Evolutionary conservation across 2,888 invertebrate genomes (phyloP), one percentile per base, ranked within the genome.

Genomic region (Brachypalpus laphriformis): DNA sequence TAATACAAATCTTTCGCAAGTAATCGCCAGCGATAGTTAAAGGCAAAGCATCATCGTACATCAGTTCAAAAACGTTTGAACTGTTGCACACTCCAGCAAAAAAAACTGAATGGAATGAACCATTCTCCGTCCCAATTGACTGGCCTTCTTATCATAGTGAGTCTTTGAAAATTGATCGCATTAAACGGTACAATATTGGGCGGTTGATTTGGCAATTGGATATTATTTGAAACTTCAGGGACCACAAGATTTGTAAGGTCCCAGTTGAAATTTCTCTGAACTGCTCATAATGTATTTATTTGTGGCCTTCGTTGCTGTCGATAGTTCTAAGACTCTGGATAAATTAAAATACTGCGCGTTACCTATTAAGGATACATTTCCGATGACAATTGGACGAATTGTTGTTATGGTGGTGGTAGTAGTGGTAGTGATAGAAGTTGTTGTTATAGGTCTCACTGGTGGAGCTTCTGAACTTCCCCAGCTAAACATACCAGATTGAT

Each of bases 301-400:
- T 20, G 59, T 0, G 51, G 70, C 25, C 25, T 47, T 61, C 11
- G 59, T 59, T n/a, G n/a, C n/a, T n/a, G n/a, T n/a, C 3, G 70
- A 18, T 1, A 8, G 49, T 2, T 18, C 37, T 16, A 74, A 2
- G 5, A 89, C 40, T 45, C 87, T 74, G 3, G 87, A 81, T 25
- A 89, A 87, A 87, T 89, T 89, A 22, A 87, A 86, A 82, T 81
- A 88, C 28, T 87, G 81, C 0, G 86, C 76, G 20, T 87, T 71
- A 5, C 80, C 74, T 47, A 74, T 76, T 8, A 80, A 18, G 0
- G 56, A 54, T 34, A 72, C 42, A 37, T 45, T 54, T 1, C 87
- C 86, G 0, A 88, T n/a, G 8, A 87, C 59, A 20, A 89, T 65
- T 7, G 87, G 87, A 54, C 75, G 22, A 5, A 87, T 87, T 2